A percentile compares a stretch with the other conserved stretches of the same genome.
phyloP scores from a whole-genome alignment of 2,888 invertebrate genomes.

The Lasioglossum calceatum region DNA sequence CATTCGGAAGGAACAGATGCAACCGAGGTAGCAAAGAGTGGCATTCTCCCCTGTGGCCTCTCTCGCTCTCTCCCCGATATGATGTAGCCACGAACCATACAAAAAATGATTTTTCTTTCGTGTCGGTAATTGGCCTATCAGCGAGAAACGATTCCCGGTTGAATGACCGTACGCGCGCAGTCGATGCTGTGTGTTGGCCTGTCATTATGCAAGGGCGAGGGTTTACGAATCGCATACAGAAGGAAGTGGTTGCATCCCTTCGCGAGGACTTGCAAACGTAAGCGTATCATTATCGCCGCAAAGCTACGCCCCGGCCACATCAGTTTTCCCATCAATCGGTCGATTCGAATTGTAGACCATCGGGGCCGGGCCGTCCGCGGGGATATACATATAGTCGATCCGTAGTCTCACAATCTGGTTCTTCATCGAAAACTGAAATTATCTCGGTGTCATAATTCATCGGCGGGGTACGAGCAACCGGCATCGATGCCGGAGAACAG shows the following conservation, averaged over 20 bases:
- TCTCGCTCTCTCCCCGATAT: background rate
- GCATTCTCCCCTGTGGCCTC: background rate
- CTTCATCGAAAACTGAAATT: conserved; percentile 45
- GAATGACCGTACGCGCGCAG: conserved; percentile 31
- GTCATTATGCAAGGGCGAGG: conserved; percentile 69
- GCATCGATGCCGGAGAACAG: background rate
- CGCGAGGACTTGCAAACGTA: conserved; percentile 46
- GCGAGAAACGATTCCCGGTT: conserved; percentile 27
- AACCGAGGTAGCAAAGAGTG: background rate
- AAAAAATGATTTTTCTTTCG: conserved; percentile 29
- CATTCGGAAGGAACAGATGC: background rate
- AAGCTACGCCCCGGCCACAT: conserved; percentile 65
- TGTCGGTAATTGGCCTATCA: conserved; percentile 30
- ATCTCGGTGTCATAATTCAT: conserved; percentile 36
- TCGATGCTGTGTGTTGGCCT: conserved; percentile 40
- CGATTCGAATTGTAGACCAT: conserved; percentile 51
- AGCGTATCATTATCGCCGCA: conserved; percentile 74
- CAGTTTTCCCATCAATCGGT: conserved; percentile 72
- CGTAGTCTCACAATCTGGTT: conserved; percentile 9
- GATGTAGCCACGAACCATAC: background rate
- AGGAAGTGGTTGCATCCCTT: conserved; percentile 64
- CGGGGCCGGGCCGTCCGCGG: background rate
- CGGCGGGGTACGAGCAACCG: background rate
- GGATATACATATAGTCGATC: conserved; percentile 18
- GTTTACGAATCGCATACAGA: conserved; percentile 56